Conservation (phyloP, 2,797 vertebrate genomes). For the Forpus xanthops region DNA sequence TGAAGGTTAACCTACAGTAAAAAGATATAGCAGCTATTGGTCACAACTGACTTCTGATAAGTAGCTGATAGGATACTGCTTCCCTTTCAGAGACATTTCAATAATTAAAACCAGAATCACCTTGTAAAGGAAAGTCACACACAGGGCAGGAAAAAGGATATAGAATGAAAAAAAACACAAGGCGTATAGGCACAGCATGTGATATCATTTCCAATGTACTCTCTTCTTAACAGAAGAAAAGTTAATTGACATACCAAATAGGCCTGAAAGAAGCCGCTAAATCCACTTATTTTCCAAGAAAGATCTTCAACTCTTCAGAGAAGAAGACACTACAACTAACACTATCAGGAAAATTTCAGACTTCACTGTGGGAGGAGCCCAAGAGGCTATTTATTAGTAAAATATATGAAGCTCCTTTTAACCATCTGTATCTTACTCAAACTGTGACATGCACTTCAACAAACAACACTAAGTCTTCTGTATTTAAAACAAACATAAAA, state of each 20-base stretch:
- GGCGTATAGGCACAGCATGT: not conserved
- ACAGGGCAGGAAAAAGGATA: not conserved
- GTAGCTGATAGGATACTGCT: not conserved
- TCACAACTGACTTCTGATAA: not conserved
- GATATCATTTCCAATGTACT: not conserved
- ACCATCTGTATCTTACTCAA: not conserved
- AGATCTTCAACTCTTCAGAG: not conserved
- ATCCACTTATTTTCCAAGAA: not conserved
- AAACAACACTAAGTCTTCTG: not conserved
- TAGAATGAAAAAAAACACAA: rapidly evolving
- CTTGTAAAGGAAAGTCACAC: not conserved
- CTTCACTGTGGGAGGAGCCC: not conserved
- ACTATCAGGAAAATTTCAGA: not conserved
- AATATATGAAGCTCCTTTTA: not conserved
- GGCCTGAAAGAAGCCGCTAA: not conserved
- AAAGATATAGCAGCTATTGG: rapidly evolving
- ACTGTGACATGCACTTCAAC: not conserved
- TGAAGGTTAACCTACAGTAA: not conserved
- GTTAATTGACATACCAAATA: not conserved
- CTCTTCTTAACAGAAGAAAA: not conserved
- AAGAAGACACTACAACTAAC: not conserved
- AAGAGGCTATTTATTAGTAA: not conserved
- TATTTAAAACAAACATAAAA: not conserved
- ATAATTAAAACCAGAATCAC: not conserved
- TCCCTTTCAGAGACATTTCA: not conserved